These are phyloP conservation scores for Drosophila prostipennis DNA, from an alignment of 2,888 invertebrate species.

Conservation along the genomic window DNA sequence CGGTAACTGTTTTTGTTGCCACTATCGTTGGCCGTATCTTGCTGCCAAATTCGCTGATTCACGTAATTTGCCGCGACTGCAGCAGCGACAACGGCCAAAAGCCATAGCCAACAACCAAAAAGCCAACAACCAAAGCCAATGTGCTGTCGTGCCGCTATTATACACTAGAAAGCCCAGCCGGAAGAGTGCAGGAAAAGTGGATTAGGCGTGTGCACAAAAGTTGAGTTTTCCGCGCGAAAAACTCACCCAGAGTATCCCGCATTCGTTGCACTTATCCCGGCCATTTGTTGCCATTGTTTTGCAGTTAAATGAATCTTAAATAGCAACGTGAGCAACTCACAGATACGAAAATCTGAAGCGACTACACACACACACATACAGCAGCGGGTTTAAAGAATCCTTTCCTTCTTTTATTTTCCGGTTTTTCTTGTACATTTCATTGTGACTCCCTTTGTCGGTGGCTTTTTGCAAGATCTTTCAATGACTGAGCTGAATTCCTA, in stretches of 20 bases:
- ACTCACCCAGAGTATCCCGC: constrained; percentile 14
- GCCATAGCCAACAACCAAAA: constrained; percentile 18
- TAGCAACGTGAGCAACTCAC: constrained; percentile 33
- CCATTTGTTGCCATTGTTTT: constrained; percentile 37
- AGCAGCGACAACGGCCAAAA: constrained; percentile 35
- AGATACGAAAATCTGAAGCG: constrained; percentile 15
- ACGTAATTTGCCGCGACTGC: constrained; percentile 48
- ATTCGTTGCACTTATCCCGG: constrained; percentile 13
- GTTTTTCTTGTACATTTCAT: constrained; percentile 21
- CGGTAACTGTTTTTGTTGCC: constrained; percentile 38
- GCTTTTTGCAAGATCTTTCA: constrained; percentile 21
- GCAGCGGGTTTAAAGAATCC: constrained; percentile 33
- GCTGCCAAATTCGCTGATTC: constrained; percentile 64
- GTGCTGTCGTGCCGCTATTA: constrained; percentile 36
- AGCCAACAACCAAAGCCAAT: constrained; percentile 27
- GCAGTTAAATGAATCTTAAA: constrained; percentile 56
- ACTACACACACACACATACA: background rate
- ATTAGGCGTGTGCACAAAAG: constrained; percentile 11
- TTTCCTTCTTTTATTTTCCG: constrained; percentile 10
- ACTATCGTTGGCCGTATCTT: constrained; percentile 37
- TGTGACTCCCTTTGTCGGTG: constrained; percentile 41
- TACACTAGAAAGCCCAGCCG: constrained; percentile 24
- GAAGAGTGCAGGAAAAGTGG: constrained; percentile 8
- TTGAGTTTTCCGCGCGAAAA: constrained; percentile 12
- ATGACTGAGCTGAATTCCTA: constrained; percentile 56